Percentiles rank a stretch among this genome's conserved stretches.
phyloP scores from a whole-genome alignment of 2,113 vertebrate genomes.

The Entomyzon cyanotis region DNA sequence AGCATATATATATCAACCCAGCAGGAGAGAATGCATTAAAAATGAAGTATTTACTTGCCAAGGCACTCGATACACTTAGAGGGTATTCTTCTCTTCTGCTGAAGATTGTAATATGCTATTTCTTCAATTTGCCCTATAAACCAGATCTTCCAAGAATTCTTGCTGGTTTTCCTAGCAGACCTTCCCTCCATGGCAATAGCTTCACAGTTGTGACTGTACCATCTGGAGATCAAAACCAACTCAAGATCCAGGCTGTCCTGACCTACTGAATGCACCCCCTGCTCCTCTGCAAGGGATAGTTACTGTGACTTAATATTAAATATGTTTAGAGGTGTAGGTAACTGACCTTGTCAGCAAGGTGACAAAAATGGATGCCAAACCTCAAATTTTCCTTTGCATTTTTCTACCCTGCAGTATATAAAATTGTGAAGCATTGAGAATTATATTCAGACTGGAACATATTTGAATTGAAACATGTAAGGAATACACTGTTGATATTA shows the following conservation, averaged over 20 bases:
- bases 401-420: neutral
- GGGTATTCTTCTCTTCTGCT: neutral
- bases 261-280: neutral
- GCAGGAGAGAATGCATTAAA: neutral
- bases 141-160: neutral
- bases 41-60: neutral
- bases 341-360: neutral
- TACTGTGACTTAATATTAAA: neutral
- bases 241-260: neutral
- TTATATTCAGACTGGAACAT: no score
- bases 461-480: neutral
- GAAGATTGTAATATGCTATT: neutral
- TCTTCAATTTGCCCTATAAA: neutral
- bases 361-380: neutral
- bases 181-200: rapidly evolving
- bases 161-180: neutral
- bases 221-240: neutral
- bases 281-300: neutral
- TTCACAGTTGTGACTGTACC: neutral
- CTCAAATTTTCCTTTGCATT: neutral
- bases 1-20: neutral
- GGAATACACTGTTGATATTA: neutral
- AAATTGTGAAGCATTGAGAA: neutral
- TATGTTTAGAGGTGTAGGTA: rapidly evolving
- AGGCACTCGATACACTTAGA: neutral